Evolutionary conservation across 2,797 vertebrate species (phyloP).

Genomic region (Semotilus atromaculatus): DNA sequence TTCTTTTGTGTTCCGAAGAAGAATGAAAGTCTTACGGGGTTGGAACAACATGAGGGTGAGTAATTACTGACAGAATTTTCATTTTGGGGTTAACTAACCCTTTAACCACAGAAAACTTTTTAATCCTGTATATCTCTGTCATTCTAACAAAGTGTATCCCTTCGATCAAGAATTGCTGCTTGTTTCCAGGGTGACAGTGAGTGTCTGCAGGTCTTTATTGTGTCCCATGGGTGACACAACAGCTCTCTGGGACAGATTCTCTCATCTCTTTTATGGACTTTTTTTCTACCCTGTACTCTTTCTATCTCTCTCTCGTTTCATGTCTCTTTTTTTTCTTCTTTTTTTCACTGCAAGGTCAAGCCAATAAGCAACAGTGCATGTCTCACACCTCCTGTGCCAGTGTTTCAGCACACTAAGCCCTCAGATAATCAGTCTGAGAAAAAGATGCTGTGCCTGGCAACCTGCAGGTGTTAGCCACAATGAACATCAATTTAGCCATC

Average conservation of each 20-base stretch:
- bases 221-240: neutral
- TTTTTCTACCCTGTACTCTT: conserved; percentile 3
- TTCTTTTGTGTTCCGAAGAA: no score
- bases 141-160: neutral
- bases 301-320: neutral
- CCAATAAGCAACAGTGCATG: conserved; percentile 38
- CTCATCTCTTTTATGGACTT: conserved; percentile 21
- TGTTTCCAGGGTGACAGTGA: neutral
- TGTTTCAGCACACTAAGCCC: conserved; percentile 38
- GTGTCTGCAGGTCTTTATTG: neutral
- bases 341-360: conserved; percentile 44
- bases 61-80: no score
- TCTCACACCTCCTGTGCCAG: conserved; percentile 43
- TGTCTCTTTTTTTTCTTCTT: conserved; percentile 33
- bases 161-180: neutral
- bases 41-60: no score
- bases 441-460: conserved; percentile 5
- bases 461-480: conserved; percentile 30
- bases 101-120: neutral
- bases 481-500: conserved; percentile 46
- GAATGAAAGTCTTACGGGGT: no score
- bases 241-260: neutral
- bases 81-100: no score
- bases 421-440: conserved; percentile 30
- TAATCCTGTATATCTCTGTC: neutral